Evolutionary conservation across 2,113 vertebrate species (phyloP), one percentile per base, ranked within the genome.

Genomic region (Campylorhamphus procurvoides): DNA sequence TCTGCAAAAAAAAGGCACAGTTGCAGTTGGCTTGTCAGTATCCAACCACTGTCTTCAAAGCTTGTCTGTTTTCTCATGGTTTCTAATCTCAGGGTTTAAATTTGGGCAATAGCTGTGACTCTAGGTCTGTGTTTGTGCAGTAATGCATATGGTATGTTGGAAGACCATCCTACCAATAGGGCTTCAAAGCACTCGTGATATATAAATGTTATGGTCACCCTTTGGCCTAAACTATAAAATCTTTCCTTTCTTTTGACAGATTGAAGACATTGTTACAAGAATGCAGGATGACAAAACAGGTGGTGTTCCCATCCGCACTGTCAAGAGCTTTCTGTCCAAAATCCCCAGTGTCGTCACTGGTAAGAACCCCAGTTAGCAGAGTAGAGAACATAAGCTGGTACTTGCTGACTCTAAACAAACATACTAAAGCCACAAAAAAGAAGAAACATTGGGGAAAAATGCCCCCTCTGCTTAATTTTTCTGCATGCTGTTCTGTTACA

Each of bases 271-370:
- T 5, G 97, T 99, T 80, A 98, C 98, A 3, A 98, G 98, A 96
- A 99, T 99, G 98, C 99, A 99, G 88, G 99, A 99, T 93, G 99
- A 99, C 97, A 99, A 99, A 97, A 97, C 98, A 8, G 99, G 99
- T 27, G 99, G 99, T 18, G 99, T 99, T 55, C 98, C 99, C 69
- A 98, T 99, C 94, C 98, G 99, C 76, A 99, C 99, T 14, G 99
- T 99, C 94, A 99, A 99, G 98, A 99, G 99, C 97, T 99, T 99
- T 97, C 98, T 99, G 96, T 99, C 99, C 86, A 99, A 99, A 98
- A 99, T 99, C 96, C 99, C 99, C 94, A 99, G 99, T 39, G 99
- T 99, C 5, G 99, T 99, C 81, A 99, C 99, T 23, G 99, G 99
- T 99, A 97, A 97, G 98, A 39, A 33, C 39, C 1, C 13, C 7